Evolutionary conservation across 2,888 invertebrate species (phyloP).

Genomic region (Zelleria hepariella): DNA sequence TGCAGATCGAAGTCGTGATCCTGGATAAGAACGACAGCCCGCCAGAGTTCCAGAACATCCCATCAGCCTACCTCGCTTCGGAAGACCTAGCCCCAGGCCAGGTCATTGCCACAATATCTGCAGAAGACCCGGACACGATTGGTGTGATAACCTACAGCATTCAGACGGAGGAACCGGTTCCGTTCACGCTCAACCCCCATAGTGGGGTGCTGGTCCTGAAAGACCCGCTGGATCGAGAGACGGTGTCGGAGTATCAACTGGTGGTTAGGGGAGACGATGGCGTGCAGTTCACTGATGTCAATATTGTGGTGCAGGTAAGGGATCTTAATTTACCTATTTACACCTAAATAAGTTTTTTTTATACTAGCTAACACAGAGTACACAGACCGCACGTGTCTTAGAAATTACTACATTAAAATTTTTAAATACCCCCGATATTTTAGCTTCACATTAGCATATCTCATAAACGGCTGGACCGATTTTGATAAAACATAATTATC

Average conservation of each 20-base stretch:
- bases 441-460: no score
- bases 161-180: conserved; percentile 75
- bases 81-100: conserved; percentile 90
- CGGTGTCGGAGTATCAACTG: conserved; percentile 82
- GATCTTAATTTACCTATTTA: no score
- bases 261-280: conserved; percentile 91
- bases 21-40: conserved; percentile 96
- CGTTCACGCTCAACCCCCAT: conserved; percentile 79
- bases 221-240: conserved; percentile 88
- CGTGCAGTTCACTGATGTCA: conserved; percentile 85
- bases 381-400: no score
- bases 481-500: no score
- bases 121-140: conserved; percentile 88
- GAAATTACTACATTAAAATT: no score
- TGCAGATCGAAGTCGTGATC: conserved; percentile 87
- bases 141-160: conserved; percentile 83
- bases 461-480: no score
- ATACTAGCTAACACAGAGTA: no score
- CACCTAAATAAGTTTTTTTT: no score
- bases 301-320: conserved; percentile 83
- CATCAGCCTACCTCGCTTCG: conserved; percentile 81
- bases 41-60: conserved; percentile 86
- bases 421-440: no score
- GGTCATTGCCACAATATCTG: conserved; percentile 81
- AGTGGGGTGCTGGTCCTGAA: conserved; percentile 82